Percentiles rank a stretch among this genome's conserved stretches.
phyloP scores from a whole-genome alignment of 2,888 invertebrate genomes.

The Cerastis rubricosa region DNA sequence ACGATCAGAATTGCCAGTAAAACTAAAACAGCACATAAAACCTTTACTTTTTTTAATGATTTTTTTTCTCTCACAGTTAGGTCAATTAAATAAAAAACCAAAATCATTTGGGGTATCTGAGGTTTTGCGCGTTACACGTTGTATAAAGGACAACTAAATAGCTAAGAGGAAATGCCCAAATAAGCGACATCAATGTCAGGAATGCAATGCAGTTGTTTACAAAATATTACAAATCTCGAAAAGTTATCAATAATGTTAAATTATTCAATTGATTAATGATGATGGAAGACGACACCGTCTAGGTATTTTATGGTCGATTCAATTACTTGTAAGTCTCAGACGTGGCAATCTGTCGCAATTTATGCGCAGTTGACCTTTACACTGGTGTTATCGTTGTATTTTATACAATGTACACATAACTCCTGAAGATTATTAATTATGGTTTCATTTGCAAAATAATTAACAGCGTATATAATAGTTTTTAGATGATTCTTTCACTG shows the following conservation, averaged over 20 bases:
- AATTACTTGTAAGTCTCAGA: constrained; percentile 29
- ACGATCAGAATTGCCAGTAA: too few species aligned
- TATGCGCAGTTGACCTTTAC: constrained; percentile 34
- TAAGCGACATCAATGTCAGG: not conserved
- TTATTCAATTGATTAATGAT: constrained; percentile 16
- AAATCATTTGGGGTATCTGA: too few species aligned
- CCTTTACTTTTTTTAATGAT: too few species aligned
- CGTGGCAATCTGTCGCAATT: constrained; percentile 32
- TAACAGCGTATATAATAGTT: not conserved
- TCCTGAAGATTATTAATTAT: constrained; percentile 11
- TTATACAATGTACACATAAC: constrained; percentile 25
- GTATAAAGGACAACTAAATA: not conserved
- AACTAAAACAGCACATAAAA: too few species aligned
- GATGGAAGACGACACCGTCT: constrained; percentile 11
- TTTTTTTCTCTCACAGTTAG: too few species aligned
- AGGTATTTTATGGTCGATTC: constrained; percentile 20
- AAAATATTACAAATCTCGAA: not conserved
- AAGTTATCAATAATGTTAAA: not conserved
- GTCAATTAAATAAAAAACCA: too few species aligned
- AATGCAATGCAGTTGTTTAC: not conserved
- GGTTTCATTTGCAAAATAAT: constrained; percentile 28
- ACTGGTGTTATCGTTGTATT: constrained; percentile 12
- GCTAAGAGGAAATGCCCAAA: not conserved
- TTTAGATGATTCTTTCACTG: not conserved
- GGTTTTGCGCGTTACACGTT: too few species aligned